Base-by-base conservation (phyloP, 2,888 invertebrate genomes). In the Morpho achilles region DNA sequence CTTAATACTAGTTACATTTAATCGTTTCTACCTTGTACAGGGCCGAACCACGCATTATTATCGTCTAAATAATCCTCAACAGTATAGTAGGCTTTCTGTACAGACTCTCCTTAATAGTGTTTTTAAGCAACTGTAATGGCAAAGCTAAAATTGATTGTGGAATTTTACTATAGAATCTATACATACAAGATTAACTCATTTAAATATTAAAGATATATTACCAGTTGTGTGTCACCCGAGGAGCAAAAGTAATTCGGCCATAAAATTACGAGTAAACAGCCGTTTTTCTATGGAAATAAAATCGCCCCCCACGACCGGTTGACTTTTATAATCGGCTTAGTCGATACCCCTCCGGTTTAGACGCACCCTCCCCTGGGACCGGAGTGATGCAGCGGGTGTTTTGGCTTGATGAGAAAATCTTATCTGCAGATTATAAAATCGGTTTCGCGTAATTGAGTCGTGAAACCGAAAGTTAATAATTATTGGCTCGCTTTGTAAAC, bases 311-410 rank as follows among this genome's bases (percentile, higher is more conserved):
- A 72, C 74, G 75, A 75, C 74, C 76, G 77, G 80, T 82, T 86
- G 87, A 87, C 87, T 89, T 75, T 82, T 83, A 84, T 89, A 89
- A 89, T 87, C 90, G 84, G 90, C 87, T 90, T 89, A 88, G 74
- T 69, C 67, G 67, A 72, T 71, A 64, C 80, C 83, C 82, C 82
- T 77, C 76, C 68, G 77, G 75, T 76, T 78, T 75, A 72, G 67
- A 68, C 71, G 67, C 41, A 69, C 66, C 70, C 73, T 82, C 81
- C 80, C 63, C 56, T 73, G 80, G 82, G 77, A 69, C 69, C 72
- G 71, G 80, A 76, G 78, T 76, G 77, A 80, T 81, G 85, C 84
- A 82, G 80, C 75, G 62, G 77, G 81, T 80, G 83, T 79, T 82
- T 84, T 82, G 79, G 82, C 77, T 82, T 82, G 87, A 89, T 87